Evolutionary conservation across 2,113 vertebrate genomes (phyloP).

Genomic region (Thunnus thynnus): DNA sequence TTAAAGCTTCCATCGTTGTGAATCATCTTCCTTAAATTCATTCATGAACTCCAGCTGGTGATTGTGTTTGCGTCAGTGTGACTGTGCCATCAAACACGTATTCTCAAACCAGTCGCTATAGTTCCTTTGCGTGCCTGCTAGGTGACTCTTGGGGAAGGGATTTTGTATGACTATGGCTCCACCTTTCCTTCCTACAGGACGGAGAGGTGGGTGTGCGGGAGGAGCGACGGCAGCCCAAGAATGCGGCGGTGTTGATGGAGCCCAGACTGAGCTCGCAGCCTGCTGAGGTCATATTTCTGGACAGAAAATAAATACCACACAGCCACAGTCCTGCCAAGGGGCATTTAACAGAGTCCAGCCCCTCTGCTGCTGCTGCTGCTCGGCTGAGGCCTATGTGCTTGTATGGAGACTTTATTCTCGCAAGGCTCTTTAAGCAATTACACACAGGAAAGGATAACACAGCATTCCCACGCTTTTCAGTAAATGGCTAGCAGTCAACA

Average conservation of each 20-base stretch:
- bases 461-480: constrained; percentile 61
- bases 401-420: constrained; percentile 62
- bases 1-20: constrained; percentile 6
- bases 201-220: constrained; percentile 22
- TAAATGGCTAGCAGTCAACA: constrained; percentile 64
- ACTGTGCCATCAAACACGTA: constrained; percentile 9
- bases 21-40: constrained; percentile 33
- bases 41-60: neutral
- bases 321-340: constrained; percentile 52
- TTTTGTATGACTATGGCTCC: constrained; percentile 40
- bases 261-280: constrained; percentile 46
- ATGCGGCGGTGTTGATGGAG: constrained; percentile 68
- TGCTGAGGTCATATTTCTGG: constrained; percentile 79
- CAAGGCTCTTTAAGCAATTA: constrained; percentile 73
- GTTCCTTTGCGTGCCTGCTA: constrained; percentile 14
- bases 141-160: constrained; percentile 57
- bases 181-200: constrained; percentile 80
- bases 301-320: constrained; percentile 76
- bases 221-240: constrained; percentile 54
- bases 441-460: constrained; percentile 77
- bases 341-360: constrained; percentile 57
- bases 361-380: constrained; percentile 47
- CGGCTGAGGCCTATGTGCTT: constrained; percentile 20
- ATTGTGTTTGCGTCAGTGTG: neutral
- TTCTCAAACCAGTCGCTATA: neutral